A percentile compares a stretch with the other conserved stretches of the same genome.
phyloP scores from a whole-genome alignment of 2,888 invertebrate genomes.

The Magallana nippona region DNA sequence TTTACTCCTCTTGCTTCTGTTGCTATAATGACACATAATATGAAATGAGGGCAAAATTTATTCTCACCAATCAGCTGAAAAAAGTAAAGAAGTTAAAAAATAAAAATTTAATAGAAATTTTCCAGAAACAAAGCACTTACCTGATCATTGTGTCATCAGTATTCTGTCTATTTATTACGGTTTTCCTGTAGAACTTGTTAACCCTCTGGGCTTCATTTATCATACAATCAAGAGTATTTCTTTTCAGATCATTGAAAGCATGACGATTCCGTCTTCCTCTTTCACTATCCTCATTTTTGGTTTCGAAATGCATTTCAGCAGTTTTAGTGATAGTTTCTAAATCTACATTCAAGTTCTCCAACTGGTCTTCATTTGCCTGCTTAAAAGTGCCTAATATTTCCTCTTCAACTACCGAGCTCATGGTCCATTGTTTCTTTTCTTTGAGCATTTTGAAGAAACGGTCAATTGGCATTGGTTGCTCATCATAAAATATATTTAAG shows the following conservation, averaged over 20 bases:
- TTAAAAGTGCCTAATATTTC: neutral
- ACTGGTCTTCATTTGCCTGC: neutral
- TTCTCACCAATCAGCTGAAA: neutral
- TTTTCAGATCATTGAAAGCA: neutral
- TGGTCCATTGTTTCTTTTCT: neutral
- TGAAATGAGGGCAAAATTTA: neutral
- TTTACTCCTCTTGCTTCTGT: too few relatives aligned
- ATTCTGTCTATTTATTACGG: neutral
- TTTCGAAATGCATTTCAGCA: too few relatives aligned
- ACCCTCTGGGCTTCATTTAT: neutral
- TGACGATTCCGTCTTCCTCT: neutral
- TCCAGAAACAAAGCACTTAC: neutral
- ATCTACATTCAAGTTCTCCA: neutral
- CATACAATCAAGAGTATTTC: neutral
- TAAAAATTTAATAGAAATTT: neutral
- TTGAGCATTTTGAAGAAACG: neutral
- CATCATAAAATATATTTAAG: neutral
- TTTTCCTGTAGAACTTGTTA: neutral
- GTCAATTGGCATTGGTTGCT: neutral
- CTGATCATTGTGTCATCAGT: neutral
- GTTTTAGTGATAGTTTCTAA: neutral
- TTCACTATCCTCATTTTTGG: too few relatives aligned
- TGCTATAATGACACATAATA: too few relatives aligned
- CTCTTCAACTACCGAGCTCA: neutral
- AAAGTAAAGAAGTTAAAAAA: neutral